Percentiles rank a stretch among this genome's conserved stretches.
These are phyloP conservation scores for Parapsyche elsis DNA, from an alignment of 1,140 invertebrate genomes.

Conservation along the genomic window DNA sequence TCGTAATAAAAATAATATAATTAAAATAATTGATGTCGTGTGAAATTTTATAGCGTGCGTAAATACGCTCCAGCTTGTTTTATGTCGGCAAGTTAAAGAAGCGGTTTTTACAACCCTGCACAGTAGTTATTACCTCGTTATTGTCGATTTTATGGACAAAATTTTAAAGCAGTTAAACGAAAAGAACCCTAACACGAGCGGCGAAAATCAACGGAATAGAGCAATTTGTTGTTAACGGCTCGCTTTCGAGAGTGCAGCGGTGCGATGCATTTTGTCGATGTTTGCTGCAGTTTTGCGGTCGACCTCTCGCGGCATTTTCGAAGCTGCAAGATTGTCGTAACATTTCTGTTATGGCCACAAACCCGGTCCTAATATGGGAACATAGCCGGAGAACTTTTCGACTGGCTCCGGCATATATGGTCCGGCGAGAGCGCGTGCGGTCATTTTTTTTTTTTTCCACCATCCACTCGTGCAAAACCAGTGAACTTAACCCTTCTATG, in stretches of 20 bases:
- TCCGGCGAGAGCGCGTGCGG: constrained; percentile 27
- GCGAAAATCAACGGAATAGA: background rate
- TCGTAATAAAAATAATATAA: constrained; percentile 11
- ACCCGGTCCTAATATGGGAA: constrained; percentile 36
- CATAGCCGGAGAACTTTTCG: constrained; percentile 36
- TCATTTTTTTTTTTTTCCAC: constrained; percentile 1
- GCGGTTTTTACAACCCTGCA: no score
- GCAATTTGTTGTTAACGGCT: no score
- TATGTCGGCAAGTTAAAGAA: no score
- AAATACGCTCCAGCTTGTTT: background rate
- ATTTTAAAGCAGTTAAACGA: no score
- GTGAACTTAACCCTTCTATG: no score
- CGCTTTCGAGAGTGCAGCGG: background rate
- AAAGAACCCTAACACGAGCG: no score
- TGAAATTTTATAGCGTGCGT: constrained; percentile 9
- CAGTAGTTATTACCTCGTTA: no score
- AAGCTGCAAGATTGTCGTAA: constrained; percentile 2
- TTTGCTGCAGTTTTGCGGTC: background rate
- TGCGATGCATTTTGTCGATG: background rate
- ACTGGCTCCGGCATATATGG: constrained; percentile 35
- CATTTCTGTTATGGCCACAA: constrained; percentile 33
- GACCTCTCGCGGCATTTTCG: background rate
- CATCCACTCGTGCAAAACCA: background rate
- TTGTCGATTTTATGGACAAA: no score
- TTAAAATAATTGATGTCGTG: constrained; percentile 4